These are phyloP conservation scores for Trichogramma dendrolimi DNA, from an alignment of 2,888 invertebrate genomes.

Conservation along the genomic window DNA sequence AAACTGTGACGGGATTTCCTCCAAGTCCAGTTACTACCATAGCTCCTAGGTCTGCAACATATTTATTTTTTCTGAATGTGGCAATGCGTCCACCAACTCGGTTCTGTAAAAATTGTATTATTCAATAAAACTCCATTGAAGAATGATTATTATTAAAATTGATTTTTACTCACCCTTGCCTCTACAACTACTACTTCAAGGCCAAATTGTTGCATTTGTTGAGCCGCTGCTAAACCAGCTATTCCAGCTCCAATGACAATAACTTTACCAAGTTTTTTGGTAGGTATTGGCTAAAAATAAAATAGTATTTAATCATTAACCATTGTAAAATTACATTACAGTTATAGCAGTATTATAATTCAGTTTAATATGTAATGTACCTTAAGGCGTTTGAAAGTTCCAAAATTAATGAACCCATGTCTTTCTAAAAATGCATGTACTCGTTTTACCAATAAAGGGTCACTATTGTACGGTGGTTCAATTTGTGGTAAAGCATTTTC, in stretches of 20 bases:
- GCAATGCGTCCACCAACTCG: constrained; percentile 95
- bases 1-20: constrained; percentile 92
- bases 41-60: constrained; percentile 77
- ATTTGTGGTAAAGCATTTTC: constrained; percentile 78
- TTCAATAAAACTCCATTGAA: not conserved
- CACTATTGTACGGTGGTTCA: constrained; percentile 89
- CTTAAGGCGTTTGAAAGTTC: constrained; percentile 84
- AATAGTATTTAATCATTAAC: constrained; percentile 36
- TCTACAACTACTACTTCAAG: constrained; percentile 89
- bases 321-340: constrained; percentile 33
- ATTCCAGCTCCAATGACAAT: constrained; percentile 77
- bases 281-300: constrained; percentile 47
- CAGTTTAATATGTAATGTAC: constrained; percentile 49
- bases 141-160: not conserved
- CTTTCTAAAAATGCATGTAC: constrained; percentile 89
- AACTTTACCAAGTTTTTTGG: constrained; percentile 57
- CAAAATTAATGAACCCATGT: constrained; percentile 96
- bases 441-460: constrained; percentile 75
- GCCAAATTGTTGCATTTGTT: constrained; percentile 92
- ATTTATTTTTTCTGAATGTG: constrained; percentile 86
- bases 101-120: constrained; percentile 56
- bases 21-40: constrained; percentile 97
- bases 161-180: constrained; percentile 56
- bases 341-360: constrained; percentile 5
- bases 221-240: constrained; percentile 89